Conservation (phyloP, 1,140 invertebrate species). For the Ruditapes philippinarum region DNA sequence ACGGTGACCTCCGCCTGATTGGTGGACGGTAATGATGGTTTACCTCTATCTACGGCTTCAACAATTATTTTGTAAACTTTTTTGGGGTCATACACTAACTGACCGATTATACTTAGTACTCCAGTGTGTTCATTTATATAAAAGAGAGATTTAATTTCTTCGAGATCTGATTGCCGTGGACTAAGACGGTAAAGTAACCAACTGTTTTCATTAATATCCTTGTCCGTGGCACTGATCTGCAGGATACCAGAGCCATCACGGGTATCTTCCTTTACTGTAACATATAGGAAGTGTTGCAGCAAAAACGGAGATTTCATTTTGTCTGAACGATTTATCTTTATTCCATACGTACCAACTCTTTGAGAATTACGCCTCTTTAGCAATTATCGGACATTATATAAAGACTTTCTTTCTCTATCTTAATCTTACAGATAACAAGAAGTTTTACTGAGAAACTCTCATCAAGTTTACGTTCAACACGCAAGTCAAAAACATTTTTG, state of each 20-base stretch:
- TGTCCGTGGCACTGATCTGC: constrained; percentile 92
- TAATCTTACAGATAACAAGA: constrained; percentile 86
- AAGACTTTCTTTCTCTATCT: constrained; percentile 93
- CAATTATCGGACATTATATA: constrained; percentile 95
- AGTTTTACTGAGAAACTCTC: constrained; percentile 77
- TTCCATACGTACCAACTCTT: constrained; percentile 93
- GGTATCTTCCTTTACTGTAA: constrained; percentile 88
- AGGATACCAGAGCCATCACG: constrained; percentile 84
- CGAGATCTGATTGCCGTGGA: constrained; percentile 69
- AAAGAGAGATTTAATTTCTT: constrained; percentile 86
- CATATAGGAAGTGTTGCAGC: constrained; percentile 92
- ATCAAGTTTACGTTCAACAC: constrained; percentile 78
- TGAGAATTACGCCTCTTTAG: constrained; percentile 96
- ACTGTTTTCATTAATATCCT: constrained; percentile 96
- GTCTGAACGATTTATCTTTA: constrained; percentile 92
- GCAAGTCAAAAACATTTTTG: constrained; percentile 75
- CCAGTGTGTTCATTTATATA: constrained; percentile 75
- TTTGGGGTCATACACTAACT: constrained; percentile 73
- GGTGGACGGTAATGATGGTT: constrained; percentile 85
- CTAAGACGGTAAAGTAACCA: constrained; percentile 91
- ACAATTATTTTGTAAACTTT: constrained; percentile 78
- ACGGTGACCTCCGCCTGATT: constrained; percentile 89
- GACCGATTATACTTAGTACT: constrained; percentile 86
- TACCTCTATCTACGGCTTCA: constrained; percentile 86
- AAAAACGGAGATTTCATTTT: constrained; percentile 97